A percentile compares a stretch with the other conserved stretches of the same genome.
Evolutionary conservation across 2,888 invertebrate genomes (phyloP).

Genomic region (Molorchus minor): DNA sequence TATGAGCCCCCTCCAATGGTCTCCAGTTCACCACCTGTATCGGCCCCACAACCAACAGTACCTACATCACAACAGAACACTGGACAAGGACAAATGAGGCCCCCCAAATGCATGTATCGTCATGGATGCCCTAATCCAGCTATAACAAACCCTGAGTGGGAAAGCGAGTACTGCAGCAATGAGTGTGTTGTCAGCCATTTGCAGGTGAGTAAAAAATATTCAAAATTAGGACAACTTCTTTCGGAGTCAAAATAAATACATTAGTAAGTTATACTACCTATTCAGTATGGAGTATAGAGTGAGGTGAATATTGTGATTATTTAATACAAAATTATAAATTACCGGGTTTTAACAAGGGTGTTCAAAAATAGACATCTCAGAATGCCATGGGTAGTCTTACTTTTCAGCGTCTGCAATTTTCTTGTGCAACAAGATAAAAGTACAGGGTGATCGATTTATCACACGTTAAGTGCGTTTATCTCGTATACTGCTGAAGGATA

Average conservation of each 20-base stretch:
- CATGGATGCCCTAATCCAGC: conserved; percentile 92
- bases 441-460: no score
- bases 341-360: no score
- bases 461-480: no score
- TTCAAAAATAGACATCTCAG: no score
- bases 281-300: no score
- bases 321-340: no score
- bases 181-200: conserved; percentile 96
- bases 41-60: conserved; percentile 58
- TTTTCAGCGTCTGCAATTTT: no score
- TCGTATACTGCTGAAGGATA: no score
- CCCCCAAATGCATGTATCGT: conserved; percentile 78
- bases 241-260: not conserved
- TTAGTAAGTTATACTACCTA: no score
- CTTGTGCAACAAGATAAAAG: no score
- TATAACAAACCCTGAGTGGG: conserved; percentile 93
- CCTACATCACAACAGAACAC: conserved; percentile 64
- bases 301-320: no score
- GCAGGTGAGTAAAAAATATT: conserved; percentile 70
- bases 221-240: not conserved
- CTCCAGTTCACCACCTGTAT: conserved; percentile 66
- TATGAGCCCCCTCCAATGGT: conserved; percentile 65
- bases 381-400: no score
- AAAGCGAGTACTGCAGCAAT: conserved; percentile 96
- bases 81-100: conserved; percentile 56